Evolutionary conservation across 2,113 vertebrate genomes (phyloP), one percentile per base, ranked within the genome.

Genomic region (Okapia johnstoni): DNA sequence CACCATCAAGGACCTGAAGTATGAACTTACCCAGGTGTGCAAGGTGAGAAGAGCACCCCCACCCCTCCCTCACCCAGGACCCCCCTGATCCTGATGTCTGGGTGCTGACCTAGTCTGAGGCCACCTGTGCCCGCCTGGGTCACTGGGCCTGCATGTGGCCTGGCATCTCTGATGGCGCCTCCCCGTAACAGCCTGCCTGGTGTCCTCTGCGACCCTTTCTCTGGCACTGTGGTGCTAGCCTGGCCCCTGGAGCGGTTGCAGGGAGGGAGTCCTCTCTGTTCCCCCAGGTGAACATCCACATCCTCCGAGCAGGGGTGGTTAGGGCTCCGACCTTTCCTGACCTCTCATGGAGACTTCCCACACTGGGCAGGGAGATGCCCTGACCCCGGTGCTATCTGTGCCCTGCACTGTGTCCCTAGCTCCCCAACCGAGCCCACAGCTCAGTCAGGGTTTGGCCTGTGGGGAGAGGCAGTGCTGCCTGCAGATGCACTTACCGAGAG

Each of bases 21-120:
- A 99, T 1, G 99, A 99, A 97, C 92, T 99, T 96, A 99, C 99
- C 91, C 98, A 98, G 3, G 99, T 98, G 13, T 99, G 99, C 98
- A 99, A 99, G 99, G 99, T 99, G 92, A 1, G 12, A 3, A 21
- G 23, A 2, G 10, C 43, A 7, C n/a, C 40, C 36, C 28, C 6
- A 13, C 6, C 28, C 10, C 13, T 15, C 7, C n/a, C 26, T 57
- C 9, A 13, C 17, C 5, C 21, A 17, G 76, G 46, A n/a, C n/a
- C 21, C 26, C 14, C 50, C 57, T 10, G 0, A 13, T 66, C 46
- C 1, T 25, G 4, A 50, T 7, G 50, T 40, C 40, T 40, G 57
- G 16, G 52, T 3, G 28, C 36, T 3, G 23, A 17, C 10, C 26
- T 16, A 46, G 57, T 50, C 43, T 2, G 30, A 93, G 55, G 63